These are phyloP conservation scores for Gymnodraco acuticeps DNA, from an alignment of 2,797 vertebrate species.

Conservation along the genomic window DNA sequence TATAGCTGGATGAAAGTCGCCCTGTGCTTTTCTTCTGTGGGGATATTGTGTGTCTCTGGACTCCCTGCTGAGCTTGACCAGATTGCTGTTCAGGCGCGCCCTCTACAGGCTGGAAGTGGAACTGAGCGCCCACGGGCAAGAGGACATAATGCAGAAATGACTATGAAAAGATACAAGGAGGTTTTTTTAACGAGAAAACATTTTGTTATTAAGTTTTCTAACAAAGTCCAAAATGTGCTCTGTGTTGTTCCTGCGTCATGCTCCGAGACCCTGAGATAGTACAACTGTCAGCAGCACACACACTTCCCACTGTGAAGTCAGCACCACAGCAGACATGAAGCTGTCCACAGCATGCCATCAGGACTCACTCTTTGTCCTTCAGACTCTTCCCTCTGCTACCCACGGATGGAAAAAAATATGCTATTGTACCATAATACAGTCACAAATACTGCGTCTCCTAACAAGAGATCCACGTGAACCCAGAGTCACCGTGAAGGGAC, in stretches of 20 bases:
- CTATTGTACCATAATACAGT: constrained; percentile 25
- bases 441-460: constrained; percentile 15
- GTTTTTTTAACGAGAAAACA: constrained; percentile 7
- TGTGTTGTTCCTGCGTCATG: constrained; percentile 6
- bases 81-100: constrained; percentile 88
- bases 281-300: constrained; percentile 68
- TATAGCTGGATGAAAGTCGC: constrained; percentile 69
- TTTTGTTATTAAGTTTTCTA: neutral
- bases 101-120: constrained; percentile 87
- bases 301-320: constrained; percentile 78
- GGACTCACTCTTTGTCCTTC: constrained; percentile 76
- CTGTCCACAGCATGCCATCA: constrained; percentile 77
- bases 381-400: constrained; percentile 46
- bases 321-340: constrained; percentile 78
- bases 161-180: constrained; percentile 15
- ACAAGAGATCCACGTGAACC: neutral
- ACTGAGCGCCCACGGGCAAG: constrained; percentile 59
- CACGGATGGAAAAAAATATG: constrained; percentile 32
- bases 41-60: constrained; percentile 69
- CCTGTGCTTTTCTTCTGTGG: constrained; percentile 72
- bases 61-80: constrained; percentile 66
- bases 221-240: constrained; percentile 4
- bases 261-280: constrained; percentile 40
- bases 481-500: neutral
- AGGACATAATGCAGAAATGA: constrained; percentile 22